Base-by-base conservation (phyloP, 2,888 invertebrate species). In the Machimus rusticus region DNA sequence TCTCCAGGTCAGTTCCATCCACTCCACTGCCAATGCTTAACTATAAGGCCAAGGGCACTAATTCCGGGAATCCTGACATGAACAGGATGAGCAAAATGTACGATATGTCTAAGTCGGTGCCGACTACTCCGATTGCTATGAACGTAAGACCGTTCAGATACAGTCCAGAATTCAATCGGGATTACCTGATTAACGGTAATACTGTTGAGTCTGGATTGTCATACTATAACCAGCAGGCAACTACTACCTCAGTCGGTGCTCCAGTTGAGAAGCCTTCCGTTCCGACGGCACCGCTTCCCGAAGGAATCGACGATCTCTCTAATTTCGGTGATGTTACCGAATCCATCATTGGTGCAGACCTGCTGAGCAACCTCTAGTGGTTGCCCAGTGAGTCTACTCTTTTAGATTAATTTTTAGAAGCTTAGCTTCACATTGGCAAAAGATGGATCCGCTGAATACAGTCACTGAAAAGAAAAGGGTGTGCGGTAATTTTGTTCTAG, bases 31-130 rank as follows among this genome's bases (percentile, higher is more conserved):
- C 95, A 1, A 94, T 92, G 88, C 91, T 91, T 19, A 88, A 87
- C 74, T 88, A 88, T n/a, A 87, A 82, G 23, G 28, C 78, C 46
- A 66, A 43, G 31, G 74, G 79, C 51, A 37, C 34, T 28, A 87
- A 87, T 34, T 79, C 85, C 12, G 43, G n/a, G 31, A 89, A 89
- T 91, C 93, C n/a, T 90, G 93, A 66, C 93, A 93, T 88, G 88
- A 93, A 66, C 93, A 93, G 89, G 89, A 66, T 81, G 28, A 89
- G 43, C 88, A 89, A 90, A 82, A 90, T 93, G n/a, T 93, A 94
- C 89, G 94, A 94, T 66, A 94, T 94, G 89, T 96, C 96, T 16
- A 95, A 96, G 91, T 97, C 97, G 0, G 96, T 96, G 92, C 96
- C 97, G 34, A 95, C 96, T 2, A 96, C 96, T 23, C 97, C 97